Evolutionary conservation across 2,797 vertebrate species (phyloP), one percentile per base, ranked within the genome.

Genomic region (Nothura maculosa): DNA sequence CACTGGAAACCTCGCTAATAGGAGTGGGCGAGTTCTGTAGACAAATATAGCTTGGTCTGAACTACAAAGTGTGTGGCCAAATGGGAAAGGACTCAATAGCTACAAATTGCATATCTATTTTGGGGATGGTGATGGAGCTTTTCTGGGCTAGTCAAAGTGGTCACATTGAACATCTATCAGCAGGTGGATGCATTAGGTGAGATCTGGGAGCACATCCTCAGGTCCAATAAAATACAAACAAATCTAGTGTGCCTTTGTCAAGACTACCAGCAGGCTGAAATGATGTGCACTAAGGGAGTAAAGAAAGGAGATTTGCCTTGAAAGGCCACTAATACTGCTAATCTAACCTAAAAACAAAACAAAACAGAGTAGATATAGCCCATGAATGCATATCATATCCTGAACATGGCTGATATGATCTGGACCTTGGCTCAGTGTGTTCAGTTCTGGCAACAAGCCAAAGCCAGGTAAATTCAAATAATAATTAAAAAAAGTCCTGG

Each of bases 181-280:
- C 15, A 47, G 47, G 21, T 22, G 48, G 67, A 13, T 45, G 24
- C 48, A 17, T 16, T 57, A 68, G n/a, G 20, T 40, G 48, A 40
- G 18, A 4, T n/a, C 54, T 55, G 18, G 54, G 54, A 55, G 18
- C 54, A 55, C 15, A n/a, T 28, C 74, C 50, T 63, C 42, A 57
- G 34, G 7, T n/a, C 12, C 36, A 74, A 8, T 79, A 79, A 58
- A 36, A 14, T 45, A 30, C 32, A 74, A 52, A 52, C 6, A 2
- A 80, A 36, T 42, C 12, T 10, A n/a, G 21, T 10, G 27, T 0
- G 1, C 2, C 2, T 75, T 52, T n/a, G 42, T 24, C 28, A 68
- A 40, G 28, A 30, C 10, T n/a, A 7, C 30, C 8, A 25, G 24
- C 0, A 5, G 69, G 28, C 63, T 17, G 28, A 57, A 45, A 16